Conservation (phyloP, 2,888 invertebrate genomes). For the Punctoribates punctum region DNA sequence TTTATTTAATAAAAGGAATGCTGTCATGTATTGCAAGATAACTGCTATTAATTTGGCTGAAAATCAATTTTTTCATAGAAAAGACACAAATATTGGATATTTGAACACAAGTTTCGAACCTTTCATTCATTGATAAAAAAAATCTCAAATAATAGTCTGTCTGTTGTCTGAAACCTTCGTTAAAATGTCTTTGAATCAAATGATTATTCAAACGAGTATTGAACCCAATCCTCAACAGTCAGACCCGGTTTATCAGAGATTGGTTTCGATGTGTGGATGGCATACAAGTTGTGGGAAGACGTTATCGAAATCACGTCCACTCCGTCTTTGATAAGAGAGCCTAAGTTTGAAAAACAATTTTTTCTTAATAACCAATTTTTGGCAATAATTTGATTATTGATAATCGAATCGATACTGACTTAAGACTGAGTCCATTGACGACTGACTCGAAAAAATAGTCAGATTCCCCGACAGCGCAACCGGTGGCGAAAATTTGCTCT, state of each 20-base stretch:
- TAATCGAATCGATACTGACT: neutral
- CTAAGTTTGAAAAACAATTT: neutral
- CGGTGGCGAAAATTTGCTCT: slow-evolving; percentile 4
- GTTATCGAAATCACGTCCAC: slow-evolving; percentile 4
- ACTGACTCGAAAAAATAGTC: neutral
- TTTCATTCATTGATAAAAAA: no score
- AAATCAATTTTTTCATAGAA: no score
- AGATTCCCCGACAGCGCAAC: slow-evolving; percentile 6
- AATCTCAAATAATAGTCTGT: no score
- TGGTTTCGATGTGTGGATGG: neutral
- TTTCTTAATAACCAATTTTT: no score
- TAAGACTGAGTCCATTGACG: neutral
- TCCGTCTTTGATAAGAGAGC: slow-evolving; percentile 5
- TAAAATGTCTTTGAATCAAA: neutral
- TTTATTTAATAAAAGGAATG: no score
- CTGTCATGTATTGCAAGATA: no score
- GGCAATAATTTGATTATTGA: no score
- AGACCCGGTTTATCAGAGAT: neutral
- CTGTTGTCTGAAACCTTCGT: no score
- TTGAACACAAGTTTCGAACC: no score
- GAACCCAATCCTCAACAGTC: neutral
- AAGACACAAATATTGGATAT: no score
- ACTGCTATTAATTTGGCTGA: no score
- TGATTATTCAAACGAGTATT: neutral
- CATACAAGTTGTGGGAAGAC: neutral